These are phyloP conservation scores for Papilio machaon DNA, from an alignment of 1,140 invertebrate genomes.

Conservation along the genomic window DNA sequence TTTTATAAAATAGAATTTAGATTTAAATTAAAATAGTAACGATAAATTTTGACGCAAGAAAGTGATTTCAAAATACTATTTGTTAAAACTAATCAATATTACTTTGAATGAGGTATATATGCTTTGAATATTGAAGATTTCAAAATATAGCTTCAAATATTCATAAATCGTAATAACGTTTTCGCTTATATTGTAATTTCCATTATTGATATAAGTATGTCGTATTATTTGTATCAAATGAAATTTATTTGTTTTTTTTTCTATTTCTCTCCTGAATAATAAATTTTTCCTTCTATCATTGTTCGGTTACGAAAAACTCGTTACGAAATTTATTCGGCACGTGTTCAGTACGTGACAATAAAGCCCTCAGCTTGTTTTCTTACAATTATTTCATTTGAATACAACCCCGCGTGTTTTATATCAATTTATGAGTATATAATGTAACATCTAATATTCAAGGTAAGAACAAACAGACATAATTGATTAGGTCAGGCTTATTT, in stretches of 20 bases:
- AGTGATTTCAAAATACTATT: too few species aligned
- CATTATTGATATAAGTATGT: too few species aligned
- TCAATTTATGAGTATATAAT: conserved; percentile 1
- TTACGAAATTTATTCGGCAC: neutral
- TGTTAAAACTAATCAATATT: too few species aligned
- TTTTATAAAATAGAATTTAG: neutral
- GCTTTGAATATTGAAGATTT: too few species aligned
- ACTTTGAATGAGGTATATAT: too few species aligned
- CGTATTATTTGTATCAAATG: too few species aligned
- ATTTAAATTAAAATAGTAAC: neutral
- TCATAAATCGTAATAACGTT: too few species aligned
- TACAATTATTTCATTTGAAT: conserved; percentile 18
- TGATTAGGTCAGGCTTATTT: neutral
- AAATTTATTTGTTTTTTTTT: neutral
- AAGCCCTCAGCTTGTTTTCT: neutral
- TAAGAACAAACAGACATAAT: neutral
- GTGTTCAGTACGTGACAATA: conserved; percentile 15
- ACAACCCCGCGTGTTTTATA: neutral
- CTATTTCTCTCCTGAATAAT: neutral
- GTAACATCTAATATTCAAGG: neutral
- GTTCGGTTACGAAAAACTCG: neutral
- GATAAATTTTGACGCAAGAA: too few species aligned
- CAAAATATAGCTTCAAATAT: too few species aligned
- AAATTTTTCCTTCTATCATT: neutral
- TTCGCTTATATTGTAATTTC: too few species aligned